A percentile compares a stretch with the other conserved stretches of the same genome.
phyloP scores from a whole-genome alignment of 2,113 vertebrate species.

The Xenopus tropicalis region DNA sequence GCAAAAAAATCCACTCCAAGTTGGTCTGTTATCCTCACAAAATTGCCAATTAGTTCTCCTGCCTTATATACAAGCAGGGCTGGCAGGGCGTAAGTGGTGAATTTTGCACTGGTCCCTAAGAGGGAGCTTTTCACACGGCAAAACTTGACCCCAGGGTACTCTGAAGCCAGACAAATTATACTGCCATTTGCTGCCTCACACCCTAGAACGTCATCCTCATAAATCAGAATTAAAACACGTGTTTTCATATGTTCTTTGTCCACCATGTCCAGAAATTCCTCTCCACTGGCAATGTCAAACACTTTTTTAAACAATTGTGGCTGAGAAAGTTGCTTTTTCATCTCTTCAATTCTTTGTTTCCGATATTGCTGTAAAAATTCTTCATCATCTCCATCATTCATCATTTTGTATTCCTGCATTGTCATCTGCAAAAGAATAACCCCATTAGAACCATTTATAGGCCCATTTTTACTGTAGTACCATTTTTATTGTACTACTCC shows the following conservation, averaged over 20 bases:
- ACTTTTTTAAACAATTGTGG: constrained; percentile 84
- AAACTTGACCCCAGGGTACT: constrained; percentile 89
- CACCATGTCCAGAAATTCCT: constrained; percentile 87
- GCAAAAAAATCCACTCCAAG: constrained; percentile 97
- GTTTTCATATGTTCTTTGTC: constrained; percentile 87
- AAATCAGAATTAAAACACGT: constrained; percentile 90
- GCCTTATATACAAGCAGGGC: constrained; percentile 90
- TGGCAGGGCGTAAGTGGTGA: constrained; percentile 84
- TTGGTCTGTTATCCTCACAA: constrained; percentile 95
- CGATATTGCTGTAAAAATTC: constrained; percentile 90
- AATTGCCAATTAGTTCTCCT: constrained; percentile 92
- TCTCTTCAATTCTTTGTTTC: constrained; percentile 93
- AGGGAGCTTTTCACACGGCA: constrained; percentile 85
- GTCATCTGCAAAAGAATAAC: constrained; percentile 70
- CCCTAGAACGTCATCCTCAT: constrained; percentile 80
- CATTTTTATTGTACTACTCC: background rate
- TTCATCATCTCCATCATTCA: constrained; percentile 80
- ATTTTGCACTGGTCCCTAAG: constrained; percentile 85
- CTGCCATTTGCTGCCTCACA: constrained; percentile 89
- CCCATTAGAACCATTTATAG: background rate
- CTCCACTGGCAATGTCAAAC: constrained; percentile 78
- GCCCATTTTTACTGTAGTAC: background rate
- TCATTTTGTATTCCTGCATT: constrained; percentile 82
- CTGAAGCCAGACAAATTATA: constrained; percentile 86
- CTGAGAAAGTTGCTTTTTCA: constrained; percentile 81